phyloP scores from a whole-genome alignment of 2,113 vertebrate species.

The Solea senegalensis region DNA sequence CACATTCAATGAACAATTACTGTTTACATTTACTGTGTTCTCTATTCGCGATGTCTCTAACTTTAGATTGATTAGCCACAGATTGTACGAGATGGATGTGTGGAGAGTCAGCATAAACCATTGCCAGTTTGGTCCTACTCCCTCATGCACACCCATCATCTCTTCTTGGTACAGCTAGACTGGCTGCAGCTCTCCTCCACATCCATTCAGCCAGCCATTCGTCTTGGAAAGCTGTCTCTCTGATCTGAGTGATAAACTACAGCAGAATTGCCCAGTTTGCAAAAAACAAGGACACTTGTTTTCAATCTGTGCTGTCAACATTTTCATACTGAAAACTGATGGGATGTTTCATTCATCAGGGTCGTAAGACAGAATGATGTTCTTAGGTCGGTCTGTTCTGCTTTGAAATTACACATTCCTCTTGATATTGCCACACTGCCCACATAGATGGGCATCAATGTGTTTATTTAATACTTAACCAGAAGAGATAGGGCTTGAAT shows the following conservation, averaged over 20 bases:
- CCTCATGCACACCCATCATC: slow-evolving; percentile 79
- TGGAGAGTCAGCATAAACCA: slow-evolving; percentile 85
- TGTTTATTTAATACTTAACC: slow-evolving; percentile 4
- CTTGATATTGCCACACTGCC: slow-evolving; percentile 27
- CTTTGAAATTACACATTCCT: slow-evolving; percentile 34
- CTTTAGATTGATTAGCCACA: slow-evolving; percentile 85
- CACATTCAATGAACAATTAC: slow-evolving; percentile 61
- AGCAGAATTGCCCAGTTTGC: slow-evolving; percentile 80
- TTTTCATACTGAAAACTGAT: slow-evolving; percentile 79
- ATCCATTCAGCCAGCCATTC: slow-evolving; percentile 78
- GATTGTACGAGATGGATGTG: slow-evolving; percentile 84
- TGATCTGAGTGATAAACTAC: slow-evolving; percentile 83
- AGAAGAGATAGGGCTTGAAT: too few relatives aligned
- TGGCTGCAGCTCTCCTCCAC: slow-evolving; percentile 74
- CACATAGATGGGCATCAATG: not conserved
- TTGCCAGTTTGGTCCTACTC: slow-evolving; percentile 79
- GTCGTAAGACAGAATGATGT: slow-evolving; percentile 50
- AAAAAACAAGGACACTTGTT: slow-evolving; percentile 80
- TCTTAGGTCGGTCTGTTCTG: slow-evolving; percentile 40
- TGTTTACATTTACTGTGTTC: slow-evolving; percentile 63
- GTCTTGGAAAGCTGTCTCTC: slow-evolving; percentile 80
- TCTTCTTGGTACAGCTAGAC: slow-evolving; percentile 66
- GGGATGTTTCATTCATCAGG: slow-evolving; percentile 74
- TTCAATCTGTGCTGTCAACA: slow-evolving; percentile 83
- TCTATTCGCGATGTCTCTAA: slow-evolving; percentile 71